Evolutionary conservation across 2,113 vertebrate species (phyloP).

Genomic region (Cygnus buccinator): DNA sequence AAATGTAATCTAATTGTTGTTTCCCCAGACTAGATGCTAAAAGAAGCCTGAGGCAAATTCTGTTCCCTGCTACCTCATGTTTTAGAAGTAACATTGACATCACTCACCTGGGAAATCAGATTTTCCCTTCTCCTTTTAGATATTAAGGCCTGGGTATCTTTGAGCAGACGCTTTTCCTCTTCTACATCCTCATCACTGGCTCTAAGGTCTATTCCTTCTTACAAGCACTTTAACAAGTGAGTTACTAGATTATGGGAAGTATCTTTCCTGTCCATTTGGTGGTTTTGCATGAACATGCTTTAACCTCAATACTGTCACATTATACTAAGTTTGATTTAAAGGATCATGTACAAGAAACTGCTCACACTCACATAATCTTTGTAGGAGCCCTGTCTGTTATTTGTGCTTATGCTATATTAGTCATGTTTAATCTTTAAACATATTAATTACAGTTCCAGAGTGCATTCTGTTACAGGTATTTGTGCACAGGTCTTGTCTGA

Average conservation of each 20-base stretch:
- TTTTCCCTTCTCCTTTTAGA: not conserved
- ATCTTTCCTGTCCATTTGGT: not conserved
- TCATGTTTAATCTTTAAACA: not conserved
- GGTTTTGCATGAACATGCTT: not conserved
- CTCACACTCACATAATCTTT: not conserved
- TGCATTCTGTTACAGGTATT: not conserved
- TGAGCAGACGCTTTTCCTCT: not conserved
- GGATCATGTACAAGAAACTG: not conserved
- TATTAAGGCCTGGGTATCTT: not conserved
- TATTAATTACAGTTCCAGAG: not conserved
- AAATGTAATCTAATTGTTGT: not conserved
- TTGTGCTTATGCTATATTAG: not conserved
- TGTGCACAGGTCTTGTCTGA: not conserved
- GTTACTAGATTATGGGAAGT: not conserved
- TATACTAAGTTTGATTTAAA: not conserved
- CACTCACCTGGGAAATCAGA: not conserved
- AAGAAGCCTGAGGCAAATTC: not conserved
- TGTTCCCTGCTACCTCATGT: not conserved
- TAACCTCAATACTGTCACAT: not conserved
- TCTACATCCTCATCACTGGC: not conserved
- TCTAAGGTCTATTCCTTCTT: not conserved
- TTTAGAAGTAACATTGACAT: not conserved
- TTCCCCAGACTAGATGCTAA: not conserved
- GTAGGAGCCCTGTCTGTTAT: not conserved
- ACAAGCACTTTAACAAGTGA: not conserved